Base-by-base conservation (phyloP, 2,797 vertebrate species). In the Bryconaethiops microstoma region DNA sequence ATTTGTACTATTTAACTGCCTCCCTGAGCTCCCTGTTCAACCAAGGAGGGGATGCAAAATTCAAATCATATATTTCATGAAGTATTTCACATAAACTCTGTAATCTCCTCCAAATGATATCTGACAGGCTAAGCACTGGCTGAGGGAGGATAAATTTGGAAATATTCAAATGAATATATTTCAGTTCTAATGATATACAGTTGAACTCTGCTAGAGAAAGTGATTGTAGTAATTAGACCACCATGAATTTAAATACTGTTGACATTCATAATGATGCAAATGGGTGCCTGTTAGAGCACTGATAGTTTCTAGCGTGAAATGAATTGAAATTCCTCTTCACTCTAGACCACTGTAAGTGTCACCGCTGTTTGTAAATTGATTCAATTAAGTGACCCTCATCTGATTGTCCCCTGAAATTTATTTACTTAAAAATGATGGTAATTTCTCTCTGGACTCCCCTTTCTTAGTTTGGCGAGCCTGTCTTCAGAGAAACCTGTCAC, bases 161-260 rank as follows among this genome's bases (percentile, higher is more conserved):
- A 77, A 79, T 57, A 64, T 67, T 75, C 9, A 54, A 72, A 82
- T 69, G 71, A 78, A 78, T 80, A 67, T 64, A 71, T 77, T 78
- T 83, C 54, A 63, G 21, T 77, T 59, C 71, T 75, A 79, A 79
- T 82, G 73, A 79, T 52, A 74, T 76, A 74, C 40, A 73, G 40
- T 52, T 75, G 40, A 78, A 71, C 52, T 76, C 54, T 79, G 40
- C 21, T 54, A 29, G 62, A 76, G 64, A 55, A 78, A 74, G 73
- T 55, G 29, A 83, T 87, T 79, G 79, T 81, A 64, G 23, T 62
- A 42, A 69, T 21, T 62, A 48, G 74, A 77, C 25, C 50, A 74
- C 81, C 79, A 79, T 81, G 74, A 85, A 83, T 83, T 79, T 81
- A 82, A 87, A 79, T 79, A 16, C 62, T 82, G 76, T 80, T 85